These are phyloP conservation scores for Atlantisia rogersi DNA, from an alignment of 2,113 vertebrate genomes.

Conservation along the genomic window DNA sequence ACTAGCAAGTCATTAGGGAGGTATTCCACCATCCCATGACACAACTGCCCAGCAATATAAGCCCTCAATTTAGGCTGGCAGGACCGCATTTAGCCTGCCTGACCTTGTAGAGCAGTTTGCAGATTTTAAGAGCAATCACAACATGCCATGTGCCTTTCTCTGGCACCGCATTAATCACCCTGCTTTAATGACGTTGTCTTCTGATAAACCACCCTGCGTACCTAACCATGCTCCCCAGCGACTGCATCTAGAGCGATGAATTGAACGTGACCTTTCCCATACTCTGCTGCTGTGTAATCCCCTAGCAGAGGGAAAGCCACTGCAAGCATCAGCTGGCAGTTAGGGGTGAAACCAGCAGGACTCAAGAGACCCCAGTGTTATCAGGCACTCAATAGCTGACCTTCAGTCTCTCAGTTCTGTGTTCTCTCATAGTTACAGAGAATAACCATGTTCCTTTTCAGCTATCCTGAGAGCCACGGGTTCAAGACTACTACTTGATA, in stretches of 20 bases:
- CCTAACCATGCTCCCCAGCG: not conserved
- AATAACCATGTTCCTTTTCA: not conserved
- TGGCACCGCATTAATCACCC: not conserved
- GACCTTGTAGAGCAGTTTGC: not conserved
- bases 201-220: not conserved
- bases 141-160: not conserved
- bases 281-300: not conserved
- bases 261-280: not conserved
- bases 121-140: not conserved
- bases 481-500: not conserved
- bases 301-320: not conserved
- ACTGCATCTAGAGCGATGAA: not conserved
- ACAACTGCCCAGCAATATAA: not conserved
- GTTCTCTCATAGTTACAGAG: not conserved
- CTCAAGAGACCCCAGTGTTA: not conserved
- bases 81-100: not conserved
- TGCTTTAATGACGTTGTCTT: not conserved
- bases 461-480: not conserved
- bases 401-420: not conserved
- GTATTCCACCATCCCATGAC: not conserved
- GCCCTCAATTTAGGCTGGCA: not conserved
- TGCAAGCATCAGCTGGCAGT: not conserved
- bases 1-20: not conserved
- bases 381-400: not conserved
- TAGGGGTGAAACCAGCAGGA: not conserved